Percentiles rank a stretch among this genome's conserved stretches.
Evolutionary conservation across 1,140 invertebrate species (phyloP).

Genomic region (Bombus superbus): DNA sequence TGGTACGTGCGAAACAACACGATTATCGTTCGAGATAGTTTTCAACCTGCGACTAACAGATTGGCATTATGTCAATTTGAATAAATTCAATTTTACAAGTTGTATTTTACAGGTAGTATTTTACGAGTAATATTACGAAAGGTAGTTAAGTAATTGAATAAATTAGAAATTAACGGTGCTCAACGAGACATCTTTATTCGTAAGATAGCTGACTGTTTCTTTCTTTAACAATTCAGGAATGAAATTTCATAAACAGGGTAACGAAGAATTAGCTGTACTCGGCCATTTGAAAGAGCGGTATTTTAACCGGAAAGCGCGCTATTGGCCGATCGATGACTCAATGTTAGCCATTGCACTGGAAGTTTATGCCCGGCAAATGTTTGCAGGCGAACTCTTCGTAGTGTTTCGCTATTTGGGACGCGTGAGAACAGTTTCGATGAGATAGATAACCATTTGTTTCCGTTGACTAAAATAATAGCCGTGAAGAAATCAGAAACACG

Average conservation of each 20-base stretch:
- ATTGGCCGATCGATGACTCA: slow-evolving; percentile 27
- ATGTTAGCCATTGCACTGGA: slow-evolving; percentile 58
- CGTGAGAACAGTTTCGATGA: background rate
- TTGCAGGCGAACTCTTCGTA: slow-evolving; percentile 33
- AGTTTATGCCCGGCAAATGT: slow-evolving; percentile 64
- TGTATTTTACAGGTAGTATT: no score
- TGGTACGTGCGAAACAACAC: background rate
- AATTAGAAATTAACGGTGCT: no score
- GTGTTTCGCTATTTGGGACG: background rate
- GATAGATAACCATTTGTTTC: slow-evolving; percentile 12
- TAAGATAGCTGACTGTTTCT: background rate
- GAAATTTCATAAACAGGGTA: background rate
- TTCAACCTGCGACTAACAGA: background rate
- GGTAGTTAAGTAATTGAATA: no score
- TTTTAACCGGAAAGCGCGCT: slow-evolving; percentile 14
- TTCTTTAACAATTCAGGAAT: background rate
- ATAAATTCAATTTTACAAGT: no score
- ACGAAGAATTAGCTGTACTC: background rate
- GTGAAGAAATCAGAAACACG: background rate
- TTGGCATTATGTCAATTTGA: background rate
- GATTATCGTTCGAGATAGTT: background rate
- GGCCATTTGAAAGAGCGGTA: background rate
- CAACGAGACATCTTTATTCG: background rate
- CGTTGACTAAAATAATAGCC: background rate
- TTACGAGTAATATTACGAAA: no score